Evolutionary conservation across 1,140 invertebrate species (phyloP), one percentile per base, ranked within the genome.

Genomic region (Drosophila obscura): DNA sequence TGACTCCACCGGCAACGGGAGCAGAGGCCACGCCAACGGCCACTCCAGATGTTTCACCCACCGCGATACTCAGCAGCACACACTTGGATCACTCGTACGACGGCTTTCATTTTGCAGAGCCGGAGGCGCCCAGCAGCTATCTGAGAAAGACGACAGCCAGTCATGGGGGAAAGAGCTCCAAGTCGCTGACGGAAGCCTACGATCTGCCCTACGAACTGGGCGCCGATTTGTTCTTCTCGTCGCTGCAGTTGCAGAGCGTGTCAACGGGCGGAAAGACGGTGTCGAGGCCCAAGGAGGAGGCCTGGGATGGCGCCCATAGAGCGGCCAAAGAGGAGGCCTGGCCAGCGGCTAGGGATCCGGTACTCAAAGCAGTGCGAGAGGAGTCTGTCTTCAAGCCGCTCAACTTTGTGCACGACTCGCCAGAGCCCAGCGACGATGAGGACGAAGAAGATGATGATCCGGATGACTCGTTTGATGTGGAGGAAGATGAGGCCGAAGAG

Each of bases 171-270:
- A 92, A 91, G 35, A 57, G 72, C 7, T 80, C 90, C 0, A 92
- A 92, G 39, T 62, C 77, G 1, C 16, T 92, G n/a, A 71, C 74
- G 0, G 88, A 92, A 19, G 45, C 68, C 15, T 92, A 92, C 49
- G 90, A 91, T 16, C 62, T 90, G 0, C 78, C 92, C 1, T 94
- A 94, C 56, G 92, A 94, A 46, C 91, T 96, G 5, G 96, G 95
- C 39, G 96, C 96, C 0, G 96, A 96, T 81, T 94, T 96, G 13
- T 97, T 97, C 84, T 98, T 97, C 83, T 96, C 95, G 22, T 96
- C 96, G 1, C 91, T 98, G 24, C 96, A 97, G 87, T 91, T 97
- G 13, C 96, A 96, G 89, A 97, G 96, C 72, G 96, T 96, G 94
- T 77, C 77, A 0, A 85, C 52, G 45, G 91, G 80, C 46, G 90